Base-by-base conservation (phyloP, 2,113 vertebrate genomes). In the Oncorhynchus gorbuscha region DNA sequence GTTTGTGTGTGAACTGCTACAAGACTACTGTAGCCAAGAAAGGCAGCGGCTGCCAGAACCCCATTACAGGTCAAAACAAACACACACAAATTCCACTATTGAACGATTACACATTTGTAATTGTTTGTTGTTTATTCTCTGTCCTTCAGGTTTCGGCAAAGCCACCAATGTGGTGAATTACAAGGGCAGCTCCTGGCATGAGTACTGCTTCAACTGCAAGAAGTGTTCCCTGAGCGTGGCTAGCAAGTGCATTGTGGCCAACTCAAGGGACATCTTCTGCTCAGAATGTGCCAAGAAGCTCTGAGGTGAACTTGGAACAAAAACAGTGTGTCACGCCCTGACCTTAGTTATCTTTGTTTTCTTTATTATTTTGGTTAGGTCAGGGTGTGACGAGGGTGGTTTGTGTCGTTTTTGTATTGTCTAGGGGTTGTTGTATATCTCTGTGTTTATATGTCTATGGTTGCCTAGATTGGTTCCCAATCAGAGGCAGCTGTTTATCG, bases 151-250 rank as follows among this genome's bases (percentile, higher is more conserved):
- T 81, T 94, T 94, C 87, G 97, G 96, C 85, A 97, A 95, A 94
- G 97, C 96, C 75, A 94, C 97, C 88, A 97, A 95, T 55, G 96
- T 99, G 85, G 96, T 99, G 92, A 98, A 94, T 91, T 97, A 96
- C 0, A 97, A 99, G 87, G 96, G 95, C 81, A 90, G 94, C 81
- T 95, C 96, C 84, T 99, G 97, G 97, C 98, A 99, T 0, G 97
- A 97, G 83, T 98, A 97, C 89, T 99, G 97, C 93, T 99, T 99
- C 94, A 97, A 95, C 90, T 99, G 98, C 85, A 98, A 95, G 89
- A 95, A 90, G 84, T 99, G 98, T 88, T 95, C 95, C 81, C 84
- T 95, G 82, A 94, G 93, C 58, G 90, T 99, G 92, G 92, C 95
- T 84, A 96, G 97, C 91, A 98, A 98, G 92, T 94, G 93, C n/a